Evolutionary conservation across 2,797 vertebrate species (phyloP).

Genomic region (Miichthys miiuy): DNA sequence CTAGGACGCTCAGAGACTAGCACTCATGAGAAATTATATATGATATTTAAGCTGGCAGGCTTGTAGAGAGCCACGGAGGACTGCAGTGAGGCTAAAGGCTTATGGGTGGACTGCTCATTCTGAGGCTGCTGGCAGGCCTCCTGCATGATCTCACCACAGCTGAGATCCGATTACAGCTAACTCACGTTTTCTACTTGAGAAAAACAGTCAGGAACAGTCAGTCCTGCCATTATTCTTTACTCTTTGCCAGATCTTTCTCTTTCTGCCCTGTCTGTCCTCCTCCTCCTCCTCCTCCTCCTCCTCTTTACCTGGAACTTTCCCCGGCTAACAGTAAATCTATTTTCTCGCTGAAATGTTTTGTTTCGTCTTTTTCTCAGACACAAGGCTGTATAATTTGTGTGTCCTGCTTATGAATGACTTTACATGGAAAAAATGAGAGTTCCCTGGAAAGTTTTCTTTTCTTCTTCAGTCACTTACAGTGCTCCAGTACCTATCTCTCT

Average conservation of each 20-base stretch:
- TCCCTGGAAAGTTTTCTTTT: slow-evolving; percentile 70
- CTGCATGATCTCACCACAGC: slow-evolving; percentile 81
- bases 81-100: slow-evolving; percentile 51
- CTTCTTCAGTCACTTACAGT: slow-evolving; percentile 47
- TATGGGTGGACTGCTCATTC: slow-evolving; percentile 68
- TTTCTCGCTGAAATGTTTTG: slow-evolving; percentile 28
- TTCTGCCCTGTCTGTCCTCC: slow-evolving; percentile 1
- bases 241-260: slow-evolving; percentile 22
- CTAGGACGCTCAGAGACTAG: slow-evolving; percentile 6
- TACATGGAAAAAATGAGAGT: slow-evolving; percentile 79
- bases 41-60: slow-evolving; percentile 51
- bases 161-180: slow-evolving; percentile 81
- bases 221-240: slow-evolving; percentile 43
- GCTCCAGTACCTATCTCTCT: slow-evolving; percentile 28
- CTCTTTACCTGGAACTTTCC: slow-evolving; percentile 20
- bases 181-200: slow-evolving; percentile 75
- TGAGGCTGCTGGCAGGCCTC: slow-evolving; percentile 73
- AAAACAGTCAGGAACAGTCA: slow-evolving; percentile 65
- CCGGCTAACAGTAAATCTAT: background rate
- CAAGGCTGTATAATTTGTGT: slow-evolving; percentile 47
- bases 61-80: slow-evolving; percentile 47
- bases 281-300: background rate
- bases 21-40: slow-evolving; percentile 31
- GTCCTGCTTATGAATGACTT: slow-evolving; percentile 69
- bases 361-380: slow-evolving; percentile 45